These are phyloP conservation scores for Clepsis dumicolana DNA, from an alignment of 2,888 invertebrate genomes.

Conservation along the genomic window DNA sequence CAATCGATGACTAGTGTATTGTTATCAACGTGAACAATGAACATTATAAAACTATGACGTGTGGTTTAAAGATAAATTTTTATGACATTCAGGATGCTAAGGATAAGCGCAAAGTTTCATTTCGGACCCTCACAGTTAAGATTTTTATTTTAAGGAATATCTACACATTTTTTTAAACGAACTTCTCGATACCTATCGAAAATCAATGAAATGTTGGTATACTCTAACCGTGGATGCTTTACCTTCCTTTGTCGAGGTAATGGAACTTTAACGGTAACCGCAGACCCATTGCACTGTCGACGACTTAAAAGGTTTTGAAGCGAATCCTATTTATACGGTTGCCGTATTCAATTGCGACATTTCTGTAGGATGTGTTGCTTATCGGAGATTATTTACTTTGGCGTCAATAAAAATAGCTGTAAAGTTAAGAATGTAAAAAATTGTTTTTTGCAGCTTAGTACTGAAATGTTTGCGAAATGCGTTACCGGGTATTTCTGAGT, in stretches of 20 bases:
- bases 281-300: neutral
- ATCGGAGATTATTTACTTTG: conserved; percentile 65
- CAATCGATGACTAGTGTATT: neutral
- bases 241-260: neutral
- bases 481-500: conserved; percentile 55
- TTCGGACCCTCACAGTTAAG: too few species aligned
- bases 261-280: neutral
- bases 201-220: neutral
- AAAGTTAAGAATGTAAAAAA: conserved; percentile 43
- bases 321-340: conserved; percentile 42
- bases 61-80: neutral
- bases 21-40: neutral
- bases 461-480: conserved; percentile 58
- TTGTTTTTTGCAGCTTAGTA: conserved; percentile 9
- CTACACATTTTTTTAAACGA: too few species aligned
- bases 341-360: conserved; percentile 58
- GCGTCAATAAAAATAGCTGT: conserved; percentile 63
- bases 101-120: neutral
- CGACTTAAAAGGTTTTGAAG: neutral
- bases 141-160: neutral
- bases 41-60: neutral
- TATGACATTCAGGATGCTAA: neutral
- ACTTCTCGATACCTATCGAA: too few species aligned
- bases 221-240: neutral
- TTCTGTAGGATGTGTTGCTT: conserved; percentile 58